A percentile compares a stretch with the other conserved stretches of the same genome.
These are phyloP conservation scores for Tapirus terrestris DNA, from an alignment of 2,113 vertebrate genomes.

Conservation along the genomic window DNA sequence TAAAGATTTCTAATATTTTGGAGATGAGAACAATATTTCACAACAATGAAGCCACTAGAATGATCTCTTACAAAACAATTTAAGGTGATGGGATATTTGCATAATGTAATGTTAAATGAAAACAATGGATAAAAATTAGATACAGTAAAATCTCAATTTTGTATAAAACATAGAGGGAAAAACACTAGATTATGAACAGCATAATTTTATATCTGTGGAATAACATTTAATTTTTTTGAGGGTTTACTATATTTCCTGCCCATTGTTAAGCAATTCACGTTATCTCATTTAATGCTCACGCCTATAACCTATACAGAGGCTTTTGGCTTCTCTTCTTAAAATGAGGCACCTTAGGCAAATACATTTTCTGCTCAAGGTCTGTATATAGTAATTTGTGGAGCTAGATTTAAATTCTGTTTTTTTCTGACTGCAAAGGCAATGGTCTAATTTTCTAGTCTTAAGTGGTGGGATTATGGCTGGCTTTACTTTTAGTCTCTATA, in stretches of 20 bases:
- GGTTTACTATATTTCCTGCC: background rate
- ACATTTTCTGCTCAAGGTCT: background rate
- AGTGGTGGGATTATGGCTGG: background rate
- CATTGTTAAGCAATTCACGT: background rate
- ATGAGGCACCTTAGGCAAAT: background rate
- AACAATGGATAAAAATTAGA: background rate
- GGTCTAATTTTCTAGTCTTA: background rate
- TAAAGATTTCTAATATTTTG: background rate
- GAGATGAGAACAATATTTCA: background rate
- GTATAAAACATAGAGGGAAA: background rate
- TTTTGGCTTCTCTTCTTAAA: background rate
- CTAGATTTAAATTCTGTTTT: background rate
- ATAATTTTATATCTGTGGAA: background rate
- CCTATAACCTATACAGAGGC: background rate
- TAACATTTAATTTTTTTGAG: background rate
- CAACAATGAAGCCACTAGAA: background rate
- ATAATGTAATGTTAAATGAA: background rate
- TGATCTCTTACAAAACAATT: background rate
- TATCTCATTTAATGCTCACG: background rate
- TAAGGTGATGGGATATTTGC: background rate
- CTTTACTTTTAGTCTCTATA: background rate
- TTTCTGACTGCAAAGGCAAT: background rate
- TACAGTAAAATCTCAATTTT: background rate
- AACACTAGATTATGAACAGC: background rate
- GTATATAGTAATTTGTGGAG: background rate